Conservation (phyloP, 64 coral and sea anemone species). For the Orbicella faveolata region DNA sequence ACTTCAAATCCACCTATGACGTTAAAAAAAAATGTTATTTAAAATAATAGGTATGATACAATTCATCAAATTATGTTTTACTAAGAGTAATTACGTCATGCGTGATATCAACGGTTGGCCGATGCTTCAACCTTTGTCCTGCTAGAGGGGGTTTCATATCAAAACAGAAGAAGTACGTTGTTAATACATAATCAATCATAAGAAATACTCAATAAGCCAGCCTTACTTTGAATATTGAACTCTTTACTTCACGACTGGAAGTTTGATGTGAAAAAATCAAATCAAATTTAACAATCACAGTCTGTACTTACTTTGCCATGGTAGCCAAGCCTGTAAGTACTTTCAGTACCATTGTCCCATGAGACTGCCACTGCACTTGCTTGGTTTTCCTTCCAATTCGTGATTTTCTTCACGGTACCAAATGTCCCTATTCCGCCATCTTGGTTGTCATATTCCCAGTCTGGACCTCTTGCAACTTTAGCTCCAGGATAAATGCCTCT, state of each 20-base stretch:
- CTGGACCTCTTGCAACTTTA: slow-evolving; percentile 50
- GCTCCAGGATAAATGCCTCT: slow-evolving; percentile 45
- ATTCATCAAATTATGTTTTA: too few relatives aligned
- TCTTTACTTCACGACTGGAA: background rate
- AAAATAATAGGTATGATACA: too few relatives aligned
- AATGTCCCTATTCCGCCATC: slow-evolving; percentile 44
- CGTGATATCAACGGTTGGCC: too few relatives aligned
- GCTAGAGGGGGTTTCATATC: too few relatives aligned
- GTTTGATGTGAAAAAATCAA: background rate
- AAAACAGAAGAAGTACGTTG: background rate
- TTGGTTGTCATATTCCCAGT: slow-evolving; percentile 61
- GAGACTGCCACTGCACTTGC: slow-evolving; percentile 22
- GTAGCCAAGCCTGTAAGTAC: slow-evolving; percentile 58
- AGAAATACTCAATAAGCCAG: background rate
- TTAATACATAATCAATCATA: too few relatives aligned
- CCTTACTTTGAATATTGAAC: background rate
- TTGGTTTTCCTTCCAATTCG: slow-evolving; percentile 23
- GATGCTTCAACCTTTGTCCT: too few relatives aligned
- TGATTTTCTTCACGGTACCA: slow-evolving; percentile 39
- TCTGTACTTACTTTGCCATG: slow-evolving; percentile 52
- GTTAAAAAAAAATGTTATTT: background rate
- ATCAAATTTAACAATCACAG: background rate
- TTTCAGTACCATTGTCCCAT: slow-evolving; percentile 23
- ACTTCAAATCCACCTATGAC: slow-evolving; percentile 22
- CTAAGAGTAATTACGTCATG: too few relatives aligned